Percentiles rank a stretch among this genome's conserved stretches.
Evolutionary conservation across 2,113 vertebrate species (phyloP).

Genomic region (Pelmatolapia mariae): DNA sequence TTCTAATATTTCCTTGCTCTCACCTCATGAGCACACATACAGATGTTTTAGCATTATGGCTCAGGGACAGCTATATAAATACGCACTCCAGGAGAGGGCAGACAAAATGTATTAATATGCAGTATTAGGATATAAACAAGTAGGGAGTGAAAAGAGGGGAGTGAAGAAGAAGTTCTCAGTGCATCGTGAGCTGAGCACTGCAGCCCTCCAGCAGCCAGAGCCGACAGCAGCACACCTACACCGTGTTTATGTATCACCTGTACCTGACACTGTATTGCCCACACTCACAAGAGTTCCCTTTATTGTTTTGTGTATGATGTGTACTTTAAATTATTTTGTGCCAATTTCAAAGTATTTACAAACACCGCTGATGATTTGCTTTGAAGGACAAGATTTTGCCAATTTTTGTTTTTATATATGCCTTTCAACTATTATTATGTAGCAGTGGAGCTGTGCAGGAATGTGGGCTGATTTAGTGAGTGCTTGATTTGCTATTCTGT

Average conservation of each 20-base stretch:
- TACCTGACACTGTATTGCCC: background rate
- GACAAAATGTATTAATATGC: background rate
- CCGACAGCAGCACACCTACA: background rate
- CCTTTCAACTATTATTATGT: background rate
- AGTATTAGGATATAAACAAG: background rate
- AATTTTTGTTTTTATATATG: background rate
- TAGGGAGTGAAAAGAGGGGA: background rate
- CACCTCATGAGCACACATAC: background rate
- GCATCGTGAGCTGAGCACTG: background rate
- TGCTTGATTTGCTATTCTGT: background rate
- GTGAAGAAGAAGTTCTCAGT: background rate
- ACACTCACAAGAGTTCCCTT: background rate
- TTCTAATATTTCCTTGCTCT: background rate
- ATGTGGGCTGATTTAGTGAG: background rate
- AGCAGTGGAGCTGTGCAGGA: background rate
- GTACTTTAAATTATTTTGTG: no score
- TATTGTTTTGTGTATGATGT: background rate
- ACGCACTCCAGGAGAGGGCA: background rate
- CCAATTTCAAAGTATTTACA: background rate
- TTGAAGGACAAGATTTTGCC: background rate
- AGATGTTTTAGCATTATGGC: background rate
- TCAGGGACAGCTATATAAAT: background rate
- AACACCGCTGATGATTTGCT: background rate
- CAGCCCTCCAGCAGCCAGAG: background rate
- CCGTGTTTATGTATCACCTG: background rate